Percentiles rank a stretch among this genome's conserved stretches.
Conservation (phyloP, 2,113 vertebrate species). For the Myotis davidii region DNA sequence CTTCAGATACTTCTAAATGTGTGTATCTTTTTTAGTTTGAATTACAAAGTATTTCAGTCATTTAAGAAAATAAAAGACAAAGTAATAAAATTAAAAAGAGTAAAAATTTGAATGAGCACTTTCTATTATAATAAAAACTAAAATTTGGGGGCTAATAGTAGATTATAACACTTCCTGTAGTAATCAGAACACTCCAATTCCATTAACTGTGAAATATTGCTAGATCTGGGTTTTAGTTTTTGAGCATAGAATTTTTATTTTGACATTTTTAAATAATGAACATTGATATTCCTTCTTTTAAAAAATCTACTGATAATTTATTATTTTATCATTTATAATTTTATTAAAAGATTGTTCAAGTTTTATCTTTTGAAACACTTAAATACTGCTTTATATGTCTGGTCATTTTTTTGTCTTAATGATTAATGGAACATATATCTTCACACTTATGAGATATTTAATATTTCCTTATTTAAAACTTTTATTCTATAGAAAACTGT, state of each 20-base stretch:
- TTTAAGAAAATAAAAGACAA: neutral
- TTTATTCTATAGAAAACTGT: neutral
- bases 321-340: constrained; percentile 20
- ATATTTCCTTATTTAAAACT: neutral
- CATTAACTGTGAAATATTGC: neutral
- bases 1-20: neutral
- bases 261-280: constrained; percentile 1
- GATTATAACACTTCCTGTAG: neutral
- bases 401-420: neutral
- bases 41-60: neutral
- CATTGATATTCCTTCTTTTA: neutral
- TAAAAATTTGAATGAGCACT: neutral
- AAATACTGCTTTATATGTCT: neutral
- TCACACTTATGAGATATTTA: neutral
- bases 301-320: neutral
- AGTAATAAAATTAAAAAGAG: neutral
- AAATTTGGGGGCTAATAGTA: neutral
- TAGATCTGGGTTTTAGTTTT: neutral
- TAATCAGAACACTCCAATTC: neutral
- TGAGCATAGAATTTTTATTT: neutral
- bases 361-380: neutral
- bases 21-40: neutral
- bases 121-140: neutral
- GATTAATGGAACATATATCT: neutral
- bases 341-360: neutral